Evolutionary conservation across 2,113 vertebrate genomes (phyloP).

Genomic region (Limnothrissa miodon): DNA sequence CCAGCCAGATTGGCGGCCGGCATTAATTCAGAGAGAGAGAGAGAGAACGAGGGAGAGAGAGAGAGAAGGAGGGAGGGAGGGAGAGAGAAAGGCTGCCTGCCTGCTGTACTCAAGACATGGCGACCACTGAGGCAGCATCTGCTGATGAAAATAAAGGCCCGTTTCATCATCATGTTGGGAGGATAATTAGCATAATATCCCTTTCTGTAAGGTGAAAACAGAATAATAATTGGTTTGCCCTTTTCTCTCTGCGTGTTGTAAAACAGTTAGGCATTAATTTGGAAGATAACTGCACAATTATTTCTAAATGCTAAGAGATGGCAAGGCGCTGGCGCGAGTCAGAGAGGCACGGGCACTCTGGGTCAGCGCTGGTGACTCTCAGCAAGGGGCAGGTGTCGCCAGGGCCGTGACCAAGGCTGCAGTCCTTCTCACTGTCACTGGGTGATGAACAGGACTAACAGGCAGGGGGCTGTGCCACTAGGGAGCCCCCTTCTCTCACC

Average conservation of each 20-base stretch:
- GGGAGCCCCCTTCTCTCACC: background rate
- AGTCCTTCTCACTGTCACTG: background rate
- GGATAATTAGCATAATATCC: conserved; percentile 81
- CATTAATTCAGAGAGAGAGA: background rate
- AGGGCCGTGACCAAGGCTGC: background rate
- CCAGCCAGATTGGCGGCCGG: background rate
- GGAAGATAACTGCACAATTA: conserved; percentile 81
- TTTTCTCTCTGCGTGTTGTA: conserved; percentile 82
- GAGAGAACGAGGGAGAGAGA: background rate
- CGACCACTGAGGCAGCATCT: conserved; percentile 72
- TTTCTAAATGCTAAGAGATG: conserved; percentile 79
- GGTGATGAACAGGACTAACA: conserved; percentile 21
- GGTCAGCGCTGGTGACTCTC: conserved; percentile 50
- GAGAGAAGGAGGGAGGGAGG: background rate
- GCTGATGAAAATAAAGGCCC: conserved; percentile 74
- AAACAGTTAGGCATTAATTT: conserved; percentile 85
- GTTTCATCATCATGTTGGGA: conserved; percentile 74
- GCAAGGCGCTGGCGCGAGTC: conserved; percentile 57
- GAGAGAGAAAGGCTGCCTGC: conserved; percentile 64
- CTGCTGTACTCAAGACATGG: conserved; percentile 60
- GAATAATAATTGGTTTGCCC: conserved; percentile 83
- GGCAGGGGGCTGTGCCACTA: conserved; percentile 16
- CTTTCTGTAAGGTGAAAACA: conserved; percentile 82
- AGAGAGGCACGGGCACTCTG: conserved; percentile 60
- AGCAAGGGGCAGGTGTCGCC: conserved; percentile 18